phyloP scores from a whole-genome alignment of 2,888 invertebrate species.

The Brenthis hecate region DNA sequence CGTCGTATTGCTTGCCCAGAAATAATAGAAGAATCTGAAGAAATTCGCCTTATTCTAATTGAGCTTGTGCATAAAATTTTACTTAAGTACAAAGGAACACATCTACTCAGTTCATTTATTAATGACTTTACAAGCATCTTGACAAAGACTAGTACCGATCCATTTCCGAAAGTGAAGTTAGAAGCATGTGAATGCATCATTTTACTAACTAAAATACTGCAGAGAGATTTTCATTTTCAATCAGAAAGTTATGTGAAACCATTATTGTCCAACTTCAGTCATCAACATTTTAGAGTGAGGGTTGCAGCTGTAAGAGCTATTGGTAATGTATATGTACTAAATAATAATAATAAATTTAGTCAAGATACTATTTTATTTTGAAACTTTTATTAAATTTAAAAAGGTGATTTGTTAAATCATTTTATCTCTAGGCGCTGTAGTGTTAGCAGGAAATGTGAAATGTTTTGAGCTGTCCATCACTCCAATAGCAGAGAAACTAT shows the following conservation, averaged over 20 bases:
- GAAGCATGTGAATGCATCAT: constrained; percentile 88
- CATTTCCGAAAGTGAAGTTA: constrained; percentile 90
- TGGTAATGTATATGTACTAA: constrained; percentile 62
- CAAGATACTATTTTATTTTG: not conserved
- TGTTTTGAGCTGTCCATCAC: constrained; percentile 87
- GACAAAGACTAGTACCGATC: constrained; percentile 87
- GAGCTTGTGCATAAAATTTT: constrained; percentile 86
- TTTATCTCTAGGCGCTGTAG: constrained; percentile 73
- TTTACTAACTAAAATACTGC: constrained; percentile 83
- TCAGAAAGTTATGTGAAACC: constrained; percentile 89
- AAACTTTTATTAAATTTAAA: not conserved
- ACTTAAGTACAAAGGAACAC: constrained; percentile 82
- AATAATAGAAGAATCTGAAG: constrained; percentile 87
- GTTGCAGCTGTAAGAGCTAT: constrained; percentile 88
- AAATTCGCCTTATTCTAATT: constrained; percentile 88
- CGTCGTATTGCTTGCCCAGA: constrained; percentile 91
- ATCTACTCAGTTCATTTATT: constrained; percentile 85
- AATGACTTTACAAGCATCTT: constrained; percentile 89
- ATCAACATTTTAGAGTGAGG: constrained; percentile 92
- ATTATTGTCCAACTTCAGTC: constrained; percentile 86
- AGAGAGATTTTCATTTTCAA: constrained; percentile 88
- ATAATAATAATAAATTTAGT: too few species aligned
- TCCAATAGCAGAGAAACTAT: constrained; percentile 92
- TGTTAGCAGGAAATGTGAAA: constrained; percentile 87
- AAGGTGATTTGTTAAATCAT: too few species aligned